These are phyloP conservation scores for Halichoeres trimaculatus DNA, from an alignment of 2,113 vertebrate species.

Conservation along the genomic window DNA sequence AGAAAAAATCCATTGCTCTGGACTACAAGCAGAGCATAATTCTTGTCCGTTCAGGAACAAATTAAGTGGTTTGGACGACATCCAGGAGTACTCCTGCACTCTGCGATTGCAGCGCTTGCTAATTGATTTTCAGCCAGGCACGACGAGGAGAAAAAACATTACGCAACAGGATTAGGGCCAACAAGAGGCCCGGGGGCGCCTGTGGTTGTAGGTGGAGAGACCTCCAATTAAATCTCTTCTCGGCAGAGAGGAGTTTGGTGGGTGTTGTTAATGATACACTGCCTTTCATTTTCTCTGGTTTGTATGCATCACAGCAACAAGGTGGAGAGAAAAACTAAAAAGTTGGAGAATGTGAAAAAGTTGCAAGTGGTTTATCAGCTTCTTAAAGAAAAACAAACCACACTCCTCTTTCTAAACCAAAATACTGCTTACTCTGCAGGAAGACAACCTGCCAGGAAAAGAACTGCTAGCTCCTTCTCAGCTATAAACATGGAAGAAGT, in stretches of 20 bases:
- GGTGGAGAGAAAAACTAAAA: not conserved
- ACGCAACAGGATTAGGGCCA: constrained; percentile 65
- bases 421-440: not conserved
- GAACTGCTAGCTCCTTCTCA: not conserved
- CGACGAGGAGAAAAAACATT: constrained; percentile 69
- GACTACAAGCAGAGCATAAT: constrained; percentile 28
- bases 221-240: constrained; percentile 57
- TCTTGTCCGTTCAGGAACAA: constrained; percentile 54
- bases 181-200: constrained; percentile 38
- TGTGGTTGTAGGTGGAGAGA: constrained; percentile 47
- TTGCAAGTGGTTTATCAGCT: constrained; percentile 8
- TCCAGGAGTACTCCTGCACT: constrained; percentile 66
- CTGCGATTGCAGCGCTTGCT: constrained; percentile 62
- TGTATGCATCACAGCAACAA: not conserved
- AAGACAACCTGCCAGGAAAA: constrained; percentile 6
- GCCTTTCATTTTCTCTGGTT: constrained; percentile 15
- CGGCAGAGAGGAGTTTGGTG: constrained; percentile 39
- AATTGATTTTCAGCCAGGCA: constrained; percentile 77
- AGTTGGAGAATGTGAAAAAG: not conserved
- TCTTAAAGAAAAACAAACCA: not conserved
- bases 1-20: not conserved
- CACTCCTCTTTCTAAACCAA: not conserved
- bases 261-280: constrained; percentile 27
- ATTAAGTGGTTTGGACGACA: constrained; percentile 59
- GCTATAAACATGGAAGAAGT: constrained; percentile 16